Evolutionary conservation across 2,888 invertebrate species (phyloP).

Genomic region (Nineta flava): DNA sequence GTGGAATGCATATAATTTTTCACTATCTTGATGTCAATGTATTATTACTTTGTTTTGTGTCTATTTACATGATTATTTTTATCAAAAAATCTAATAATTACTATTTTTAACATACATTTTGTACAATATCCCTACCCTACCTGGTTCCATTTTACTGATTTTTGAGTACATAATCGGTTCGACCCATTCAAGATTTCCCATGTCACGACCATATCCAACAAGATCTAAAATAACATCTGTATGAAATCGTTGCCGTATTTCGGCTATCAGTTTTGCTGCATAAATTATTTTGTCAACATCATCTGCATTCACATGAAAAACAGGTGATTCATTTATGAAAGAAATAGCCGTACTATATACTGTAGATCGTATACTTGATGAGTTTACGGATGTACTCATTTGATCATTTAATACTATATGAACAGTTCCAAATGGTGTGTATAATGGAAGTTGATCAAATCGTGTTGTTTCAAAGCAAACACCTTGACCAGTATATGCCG

Average conservation of each 20-base stretch:
- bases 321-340: slow-evolving; percentile 81
- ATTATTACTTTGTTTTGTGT: no score
- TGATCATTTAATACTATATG: slow-evolving; percentile 94
- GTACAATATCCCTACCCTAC: no score
- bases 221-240: slow-evolving; percentile 88
- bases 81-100: no score
- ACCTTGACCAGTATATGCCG: slow-evolving; percentile 90
- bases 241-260: slow-evolving; percentile 86
- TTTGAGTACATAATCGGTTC: slow-evolving; percentile 91
- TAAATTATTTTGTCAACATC: slow-evolving; percentile 85
- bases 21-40: no score
- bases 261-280: slow-evolving; percentile 80
- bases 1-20: no score
- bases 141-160: slow-evolving; percentile 39
- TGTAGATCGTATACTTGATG: slow-evolving; percentile 69
- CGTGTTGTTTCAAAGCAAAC: slow-evolving; percentile 95
- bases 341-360: slow-evolving; percentile 85
- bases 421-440: slow-evolving; percentile 87
- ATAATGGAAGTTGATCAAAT: slow-evolving; percentile 81
- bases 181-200: no score
- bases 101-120: no score
- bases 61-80: no score
- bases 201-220: slow-evolving; percentile 66
- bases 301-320: slow-evolving; percentile 89
- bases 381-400: slow-evolving; percentile 92